Base-by-base conservation (phyloP, 64 coral and sea anemone species). In the Trachythela sp. region DNA sequence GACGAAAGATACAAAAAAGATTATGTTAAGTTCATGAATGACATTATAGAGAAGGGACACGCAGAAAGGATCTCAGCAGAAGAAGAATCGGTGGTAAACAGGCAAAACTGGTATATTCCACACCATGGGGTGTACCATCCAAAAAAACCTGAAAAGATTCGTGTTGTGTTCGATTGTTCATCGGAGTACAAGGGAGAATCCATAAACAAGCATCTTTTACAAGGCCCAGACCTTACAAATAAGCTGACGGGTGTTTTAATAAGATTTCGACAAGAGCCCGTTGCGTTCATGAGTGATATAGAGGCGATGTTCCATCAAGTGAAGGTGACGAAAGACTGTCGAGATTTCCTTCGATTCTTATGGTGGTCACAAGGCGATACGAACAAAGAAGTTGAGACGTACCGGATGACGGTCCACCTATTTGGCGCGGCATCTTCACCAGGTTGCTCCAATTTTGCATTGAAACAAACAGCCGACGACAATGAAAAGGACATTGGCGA, bases 121-220 rank as follows among this genome's bases (percentile, higher is more conserved):
- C 71, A 77, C 26, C 71, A 77, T 35, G 71, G 71, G 32, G 71
- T 77, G 13, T 77, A 77, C 26, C 71, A 77, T 77, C 71, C 71
- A 35, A 13, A 77, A 38, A 77, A 77, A 38, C 71, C 71, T 27
- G 71, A 18, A 32, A 77, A 77, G 71, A 13, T 77, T 13, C 71
- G 71, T 27, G 36, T 77, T 35, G 71, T 68, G 20, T 68, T 68
- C 59, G 59, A 68, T 68, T 68, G 59, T 31, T n/a, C 20, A 6
- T 22, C 59, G 20, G 30, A 68, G 20, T 68, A 68, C 30, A 22
- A 31, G 7, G 59, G 59, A n/a, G 59, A 68, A 68, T 68, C 59
- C 20, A n/a, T 68, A 3, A 68, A 68, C 59, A 22, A 68, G 14
- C 59, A 68, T 68, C 59, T 68, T 4, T 22, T 68, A 68, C 59